A percentile compares a stretch with the other conserved stretches of the same genome.
Evolutionary conservation across 2,888 invertebrate genomes (phyloP).

Genomic region (Noctua janthe): DNA sequence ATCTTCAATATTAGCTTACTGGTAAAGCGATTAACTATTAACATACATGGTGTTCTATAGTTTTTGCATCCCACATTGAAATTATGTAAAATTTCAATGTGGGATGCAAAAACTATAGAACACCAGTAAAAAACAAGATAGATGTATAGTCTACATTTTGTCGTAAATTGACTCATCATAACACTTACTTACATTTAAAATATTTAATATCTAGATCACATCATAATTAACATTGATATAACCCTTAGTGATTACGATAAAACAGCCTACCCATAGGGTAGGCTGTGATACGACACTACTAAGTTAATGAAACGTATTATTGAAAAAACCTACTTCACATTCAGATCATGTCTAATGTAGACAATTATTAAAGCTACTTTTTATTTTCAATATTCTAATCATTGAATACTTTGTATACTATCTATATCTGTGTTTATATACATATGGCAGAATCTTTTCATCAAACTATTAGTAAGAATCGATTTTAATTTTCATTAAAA

Average conservation of each 20-base stretch:
- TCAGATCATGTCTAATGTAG: not conserved
- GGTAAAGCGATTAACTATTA: not conserved
- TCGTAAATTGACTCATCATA: too few relatives aligned
- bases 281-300: too few relatives aligned
- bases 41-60: too few relatives aligned
- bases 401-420: not conserved
- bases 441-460: not conserved
- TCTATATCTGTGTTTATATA: not conserved
- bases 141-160: too few relatives aligned
- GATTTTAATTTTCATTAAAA: not conserved
- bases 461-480: not conserved
- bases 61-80: too few relatives aligned
- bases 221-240: too few relatives aligned
- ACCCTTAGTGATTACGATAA: not conserved
- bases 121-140: not conserved
- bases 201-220: too few relatives aligned
- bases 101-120: not conserved
- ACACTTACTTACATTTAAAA: too few relatives aligned
- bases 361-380: not conserved
- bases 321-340: not conserved
- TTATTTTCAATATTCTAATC: not conserved
- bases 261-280: not conserved
- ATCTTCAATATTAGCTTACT: not conserved
- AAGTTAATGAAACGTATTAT: too few relatives aligned
- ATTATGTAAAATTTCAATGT: not conserved